Base-by-base conservation (phyloP, 2,888 invertebrate species). In the Lasioglossum pauxillum region DNA sequence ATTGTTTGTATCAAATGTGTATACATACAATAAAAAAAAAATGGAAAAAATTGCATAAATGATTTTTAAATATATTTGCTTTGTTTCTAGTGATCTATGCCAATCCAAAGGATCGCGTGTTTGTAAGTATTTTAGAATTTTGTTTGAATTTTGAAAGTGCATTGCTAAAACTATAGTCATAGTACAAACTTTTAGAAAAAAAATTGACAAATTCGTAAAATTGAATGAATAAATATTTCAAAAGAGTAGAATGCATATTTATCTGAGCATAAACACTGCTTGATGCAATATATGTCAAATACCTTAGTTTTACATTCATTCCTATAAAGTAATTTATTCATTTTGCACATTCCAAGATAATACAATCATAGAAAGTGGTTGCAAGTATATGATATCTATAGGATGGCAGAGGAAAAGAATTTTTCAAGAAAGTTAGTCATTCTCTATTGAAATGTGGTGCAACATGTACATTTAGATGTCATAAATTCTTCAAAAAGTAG, bases 401-500 rank as follows among this genome's bases (percentile, higher is more conserved):
- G 75, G 89, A 87, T 83, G 85, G 82, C 78, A 88, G 89, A 87
- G 79, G 82, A 86, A 79, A 87, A 78, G 78, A 81, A 78, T 72
- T 77, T 77, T 85, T 46, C 46, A 81, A 79, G 83, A 83, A 83
- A 38, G 69, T 82, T 79, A 60, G 75, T 83, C 67, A 75, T 72
- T 78, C 75, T 77, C 72, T 81, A 73, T 67, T 69, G 79, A 83
- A 89, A 86, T 60, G 75, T 81, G 67, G 57, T 80, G 80, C 75
- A 84, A 83, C 75, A 78, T 82, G 85, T 90, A 86, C 88, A 89
- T 85, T 86, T 89, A 89, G 79, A 86, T 93, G 88, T 85, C 85
- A 80, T 90, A 92, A 89, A 86, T 90, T 89, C 88, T 86, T 92
- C 90, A 80, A 91, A 92, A 91, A 91, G 88, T 92, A 87, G 85